Base-by-base conservation (phyloP, 2,888 invertebrate species). In the Callosobruchus maculatus region DNA sequence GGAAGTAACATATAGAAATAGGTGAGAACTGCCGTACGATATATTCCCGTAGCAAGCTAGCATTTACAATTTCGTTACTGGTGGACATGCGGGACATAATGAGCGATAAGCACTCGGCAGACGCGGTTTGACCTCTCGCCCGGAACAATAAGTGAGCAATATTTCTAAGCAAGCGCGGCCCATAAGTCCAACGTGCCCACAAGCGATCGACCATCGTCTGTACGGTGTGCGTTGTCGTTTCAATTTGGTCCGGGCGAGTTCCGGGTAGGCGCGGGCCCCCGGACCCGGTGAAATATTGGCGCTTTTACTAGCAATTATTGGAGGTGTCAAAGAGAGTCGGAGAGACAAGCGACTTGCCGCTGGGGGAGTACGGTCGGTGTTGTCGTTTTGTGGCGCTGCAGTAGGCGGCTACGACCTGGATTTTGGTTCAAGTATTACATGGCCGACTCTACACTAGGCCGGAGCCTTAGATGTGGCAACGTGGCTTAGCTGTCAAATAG, bases 201-300 rank as follows among this genome's bases (percentile, higher is more conserved):
- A 13, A 18, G 49, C 70, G 71, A 71, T 49, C 72, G 71, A 71
- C n/a, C n/a, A n/a, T n/a, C n/a, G n/a, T n/a, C n/a, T n/a, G n/a
- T n/a, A n/a, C 77, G 78, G 77, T 78, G 78, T 79, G 79, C 78
- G 77, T 76, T 77, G 77, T 77, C 76, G 77, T 77, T 76, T 78
- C 73, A 75, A 77, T 77, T 78, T 78, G 75, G 75, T 74, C 49
- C 49, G 49, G 49, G 18, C 76, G n/a, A 67, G 71, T 67, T 78
- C 79, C 80, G 80, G 75, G 81, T 80, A 80, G 81, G 81, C 79
- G 81, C 26, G 26, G 26, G 13, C 18, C 49, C 13, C 30, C 30
- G 49, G 49, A 26, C 70, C 21, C 26, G n/a, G 20, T 20, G 49
- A 49, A 49, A 49, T 49, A 49, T 49, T 18, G 13, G 1, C 49